Evolutionary conservation across 35 echinoderm and acorn worm genomes (phyloP), one percentile per base, ranked within the genome.

Genomic region (Apostichopus californicus): DNA sequence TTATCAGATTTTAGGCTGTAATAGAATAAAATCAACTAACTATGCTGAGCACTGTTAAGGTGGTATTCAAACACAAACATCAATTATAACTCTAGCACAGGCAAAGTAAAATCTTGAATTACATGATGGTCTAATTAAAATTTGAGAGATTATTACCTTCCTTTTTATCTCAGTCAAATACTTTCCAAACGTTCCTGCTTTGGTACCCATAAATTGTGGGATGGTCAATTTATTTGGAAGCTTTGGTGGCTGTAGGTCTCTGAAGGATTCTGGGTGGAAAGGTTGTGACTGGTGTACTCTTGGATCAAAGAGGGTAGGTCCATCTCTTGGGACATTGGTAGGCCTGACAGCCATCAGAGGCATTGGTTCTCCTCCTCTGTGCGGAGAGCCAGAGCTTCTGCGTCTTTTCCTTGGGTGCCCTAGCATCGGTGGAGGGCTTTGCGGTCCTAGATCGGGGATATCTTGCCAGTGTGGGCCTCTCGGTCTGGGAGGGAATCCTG

Each of bases 361-460:
- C 54, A 17, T 57, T 85, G 34, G 81, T n/a, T 58, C 81, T 18
- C 11, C 12, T 17, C 15, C 57, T 46, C 34, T 46, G 58, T 85
- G 54, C n/a, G 54, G 54, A 59, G 81, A 85, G 12, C 81, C 55
- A 14, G 81, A 85, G 54, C 81, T 85, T 59, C 81, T 85, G 9
- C 81, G 81, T 58, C 81, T n/a, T 23, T 85, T 85, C 57, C 81
- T 85, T n/a, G 56, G 56, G 5, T 54, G 81, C 55, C 20, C 15
- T 55, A 85, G 17, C 55, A 22, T 56, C 4, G 81, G 56, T 9
- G 81, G 55, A 58, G 57, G 17, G 55, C 57, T 23, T 10, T 10
- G 17, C 24, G 14, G 24, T 20, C 12, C 81, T 14, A 18, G 53
- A 53, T 60, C 81, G 58, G 10, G 57, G n/a, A 59, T 23, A 59